phyloP scores from a whole-genome alignment of 2,797 vertebrate genomes.

The Tragopan temminckii region DNA sequence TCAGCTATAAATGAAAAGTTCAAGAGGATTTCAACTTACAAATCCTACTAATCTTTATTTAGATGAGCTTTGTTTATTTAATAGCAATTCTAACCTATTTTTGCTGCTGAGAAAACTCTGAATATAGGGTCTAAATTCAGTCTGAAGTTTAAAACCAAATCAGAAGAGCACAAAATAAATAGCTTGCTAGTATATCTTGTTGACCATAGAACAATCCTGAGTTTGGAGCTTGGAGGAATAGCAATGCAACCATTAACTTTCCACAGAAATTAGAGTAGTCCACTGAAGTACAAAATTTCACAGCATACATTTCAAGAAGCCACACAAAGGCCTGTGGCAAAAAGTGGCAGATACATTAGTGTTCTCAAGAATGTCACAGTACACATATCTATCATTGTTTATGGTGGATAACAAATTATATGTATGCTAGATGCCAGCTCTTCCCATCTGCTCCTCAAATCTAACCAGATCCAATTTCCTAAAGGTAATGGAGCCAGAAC shows the following conservation, averaged over 20 bases:
- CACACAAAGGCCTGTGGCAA: constrained; percentile 14
- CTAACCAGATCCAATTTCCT: constrained; percentile 35
- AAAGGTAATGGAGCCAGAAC: constrained; percentile 52
- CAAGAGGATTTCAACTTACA: neutral
- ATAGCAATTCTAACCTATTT: neutral
- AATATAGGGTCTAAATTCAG: neutral
- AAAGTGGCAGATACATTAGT: neutral
- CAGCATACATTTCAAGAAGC: neutral
- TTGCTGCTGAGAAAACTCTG: neutral
- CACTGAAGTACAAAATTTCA: constrained; percentile 29
- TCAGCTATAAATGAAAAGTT: neutral
- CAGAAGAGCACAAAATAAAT: neutral
- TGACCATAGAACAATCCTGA: neutral
- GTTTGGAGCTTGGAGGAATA: neutral
- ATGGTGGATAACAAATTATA: constrained; percentile 16
- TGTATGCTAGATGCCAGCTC: constrained; percentile 44
- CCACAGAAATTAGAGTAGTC: neutral
- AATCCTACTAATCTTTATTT: neutral
- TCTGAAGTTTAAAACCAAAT: neutral
- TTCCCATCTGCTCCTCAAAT: constrained; percentile 64
- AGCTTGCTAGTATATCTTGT: neutral
- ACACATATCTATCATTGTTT: constrained; percentile 22
- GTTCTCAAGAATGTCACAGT: neutral
- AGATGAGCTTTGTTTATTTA: neutral
- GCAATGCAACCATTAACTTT: neutral